Evolutionary conservation across 2,888 invertebrate species (phyloP), one percentile per base, ranked within the genome.

Genomic region (Phasia obesa): DNA sequence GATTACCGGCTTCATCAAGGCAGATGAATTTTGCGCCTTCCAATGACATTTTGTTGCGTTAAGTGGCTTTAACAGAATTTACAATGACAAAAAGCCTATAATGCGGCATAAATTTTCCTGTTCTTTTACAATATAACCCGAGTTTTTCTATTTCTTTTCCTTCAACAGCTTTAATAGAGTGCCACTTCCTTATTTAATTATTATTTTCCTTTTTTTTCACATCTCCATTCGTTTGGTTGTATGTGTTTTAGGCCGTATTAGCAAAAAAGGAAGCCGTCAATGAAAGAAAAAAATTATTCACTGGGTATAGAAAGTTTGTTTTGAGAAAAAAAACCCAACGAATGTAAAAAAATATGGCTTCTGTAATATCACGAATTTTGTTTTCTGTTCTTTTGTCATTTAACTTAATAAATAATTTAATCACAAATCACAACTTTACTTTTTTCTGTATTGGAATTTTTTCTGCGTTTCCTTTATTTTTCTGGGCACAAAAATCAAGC

Each of bases 11-110:
- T 47, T 86, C 86, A 59, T 87, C 86, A 5, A 89, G 84, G 73
- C 86, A 87, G 55, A 87, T 87, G 59, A 90, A 84, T 85, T 90
- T 88, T 42, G 88, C 90, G 85, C 91, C 90, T 85, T 87, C 86
- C 67, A 90, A 84, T 67, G 88, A 87, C 91, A 90, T 90, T 86
- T 86, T 88, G 15, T 19, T 35, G 31, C 5, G 62, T 47, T 23
- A 62, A 49, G 13, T 53, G 11, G 13, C 1, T 44, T 53, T 47
- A 38, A 44, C 21, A 64, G 27, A 57, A 70, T 64, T 57, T n/a
- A 31, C 44, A 27, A 62, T 35, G 35, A 9, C n/a, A 35, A 35
- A 59, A 19, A 49, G 31, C 13, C 42, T 70, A n/a, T 4, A 13
- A 60, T 27, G 71, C 70, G 60, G 38, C 53, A 69, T 74, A 73